Percentiles rank a stretch among this genome's conserved stretches.
Evolutionary conservation across 2,888 invertebrate species (phyloP).

Genomic region (Hanleya hanleyi): DNA sequence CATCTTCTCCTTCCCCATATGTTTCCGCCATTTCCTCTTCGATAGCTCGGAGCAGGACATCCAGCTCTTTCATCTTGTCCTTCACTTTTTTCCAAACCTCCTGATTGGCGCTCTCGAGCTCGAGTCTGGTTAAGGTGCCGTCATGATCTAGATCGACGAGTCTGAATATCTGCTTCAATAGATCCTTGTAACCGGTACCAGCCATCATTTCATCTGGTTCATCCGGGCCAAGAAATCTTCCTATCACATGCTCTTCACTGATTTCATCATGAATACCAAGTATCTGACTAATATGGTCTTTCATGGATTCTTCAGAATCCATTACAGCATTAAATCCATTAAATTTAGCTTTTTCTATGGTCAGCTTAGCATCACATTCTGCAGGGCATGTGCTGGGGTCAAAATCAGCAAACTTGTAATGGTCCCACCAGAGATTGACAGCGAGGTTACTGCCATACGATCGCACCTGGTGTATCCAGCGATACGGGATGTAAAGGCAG

Average conservation of each 20-base stretch:
- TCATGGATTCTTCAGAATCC: conserved; percentile 23
- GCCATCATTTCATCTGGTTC: background rate
- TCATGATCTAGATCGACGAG: background rate
- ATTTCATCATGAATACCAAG: background rate
- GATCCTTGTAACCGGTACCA: background rate
- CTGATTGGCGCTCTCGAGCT: background rate
- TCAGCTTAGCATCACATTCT: conserved; percentile 45
- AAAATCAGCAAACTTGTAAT: conserved; percentile 43
- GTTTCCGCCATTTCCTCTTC: background rate
- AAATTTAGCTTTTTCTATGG: conserved; percentile 48
- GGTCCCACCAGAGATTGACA: conserved; percentile 70
- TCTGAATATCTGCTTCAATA: background rate
- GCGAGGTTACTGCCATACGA: conserved; percentile 67
- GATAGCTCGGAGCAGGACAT: background rate
- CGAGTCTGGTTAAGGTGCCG: background rate
- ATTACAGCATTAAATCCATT: conserved; percentile 40
- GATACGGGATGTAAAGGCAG: conserved; percentile 69
- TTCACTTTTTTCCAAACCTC: background rate
- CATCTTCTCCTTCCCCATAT: background rate
- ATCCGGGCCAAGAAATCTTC: background rate
- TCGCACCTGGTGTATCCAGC: conserved; percentile 71
- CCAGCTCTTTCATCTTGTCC: background rate
- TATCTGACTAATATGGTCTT: conserved; percentile 7
- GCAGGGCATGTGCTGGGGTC: conserved; percentile 47
- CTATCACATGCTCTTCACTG: background rate